These are phyloP conservation scores for Astur gentilis DNA, from an alignment of 2,113 vertebrate genomes.

Conservation along the genomic window DNA sequence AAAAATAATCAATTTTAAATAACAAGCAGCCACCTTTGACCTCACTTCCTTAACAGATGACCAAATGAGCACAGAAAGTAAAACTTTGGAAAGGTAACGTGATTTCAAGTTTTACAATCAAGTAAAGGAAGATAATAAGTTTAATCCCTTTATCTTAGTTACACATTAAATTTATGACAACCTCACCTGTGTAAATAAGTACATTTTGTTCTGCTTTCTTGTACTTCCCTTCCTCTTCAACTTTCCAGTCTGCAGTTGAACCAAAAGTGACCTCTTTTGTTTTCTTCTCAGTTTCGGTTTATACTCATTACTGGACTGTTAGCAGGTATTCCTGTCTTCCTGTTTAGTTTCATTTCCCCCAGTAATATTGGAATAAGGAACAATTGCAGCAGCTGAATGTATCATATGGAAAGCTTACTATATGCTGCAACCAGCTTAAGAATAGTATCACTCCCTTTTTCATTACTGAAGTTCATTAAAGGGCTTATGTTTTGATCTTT, in stretches of 20 bases:
- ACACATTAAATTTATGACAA: not conserved
- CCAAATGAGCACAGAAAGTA: not conserved
- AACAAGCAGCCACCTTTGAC: not conserved
- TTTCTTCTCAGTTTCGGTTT: not conserved
- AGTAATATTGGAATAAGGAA: not conserved
- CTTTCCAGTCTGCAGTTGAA: not conserved
- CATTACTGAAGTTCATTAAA: not conserved
- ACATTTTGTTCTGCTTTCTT: not conserved
- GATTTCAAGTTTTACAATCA: not conserved
- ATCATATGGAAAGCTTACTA: not conserved
- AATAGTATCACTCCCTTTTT: not conserved
- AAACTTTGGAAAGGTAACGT: not conserved
- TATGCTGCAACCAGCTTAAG: not conserved
- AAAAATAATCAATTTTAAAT: not conserved
- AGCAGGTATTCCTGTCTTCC: not conserved
- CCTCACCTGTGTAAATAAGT: not conserved
- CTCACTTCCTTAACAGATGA: not conserved
- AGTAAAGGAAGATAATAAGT: not conserved
- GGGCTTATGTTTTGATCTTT: not conserved
- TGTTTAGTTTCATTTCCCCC: not conserved
- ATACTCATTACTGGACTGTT: not conserved
- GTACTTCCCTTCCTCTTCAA: not conserved
- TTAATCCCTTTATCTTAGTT: conserved; percentile 16
- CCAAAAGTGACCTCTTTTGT: not conserved
- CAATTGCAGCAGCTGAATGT: not conserved